A percentile compares a stretch with the other conserved stretches of the same genome.
Conservation (phyloP, 2,113 vertebrate genomes). For the Vombatus ursinus region DNA sequence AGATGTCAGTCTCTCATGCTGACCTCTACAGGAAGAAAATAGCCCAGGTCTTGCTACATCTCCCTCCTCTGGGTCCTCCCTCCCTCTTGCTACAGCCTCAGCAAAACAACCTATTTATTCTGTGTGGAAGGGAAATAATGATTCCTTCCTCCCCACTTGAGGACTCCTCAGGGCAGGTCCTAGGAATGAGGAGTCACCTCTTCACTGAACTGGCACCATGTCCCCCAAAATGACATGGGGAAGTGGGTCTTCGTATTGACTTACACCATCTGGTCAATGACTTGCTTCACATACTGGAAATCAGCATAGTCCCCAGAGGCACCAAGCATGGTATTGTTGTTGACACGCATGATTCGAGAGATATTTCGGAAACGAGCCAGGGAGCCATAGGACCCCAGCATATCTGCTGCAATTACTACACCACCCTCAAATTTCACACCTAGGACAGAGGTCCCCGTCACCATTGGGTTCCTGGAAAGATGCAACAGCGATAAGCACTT, state of each 20-base stretch:
- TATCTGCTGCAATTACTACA: conserved; percentile 93
- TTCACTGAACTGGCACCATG: neutral
- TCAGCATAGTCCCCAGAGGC: conserved; percentile 96
- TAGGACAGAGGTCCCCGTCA: conserved; percentile 94
- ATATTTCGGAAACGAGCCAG: conserved; percentile 95
- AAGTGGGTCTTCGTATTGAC: conserved; percentile 64
- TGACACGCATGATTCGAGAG: conserved; percentile 94
- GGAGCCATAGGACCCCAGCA: conserved; percentile 95
- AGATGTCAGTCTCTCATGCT: neutral
- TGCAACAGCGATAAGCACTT: rapidly evolving
- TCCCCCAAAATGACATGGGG: neutral
- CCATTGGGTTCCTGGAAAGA: conserved; percentile 91
- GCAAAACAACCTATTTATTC: neutral
- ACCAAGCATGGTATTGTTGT: conserved; percentile 91
- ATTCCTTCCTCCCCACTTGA: neutral
- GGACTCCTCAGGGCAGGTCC: neutral
- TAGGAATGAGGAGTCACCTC: too few relatives aligned
- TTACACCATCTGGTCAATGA: conserved; percentile 99
- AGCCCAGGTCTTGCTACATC: neutral
- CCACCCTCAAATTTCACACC: conserved; percentile 92
- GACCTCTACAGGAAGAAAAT: neutral
- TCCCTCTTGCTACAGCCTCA: neutral
- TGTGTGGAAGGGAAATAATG: neutral
- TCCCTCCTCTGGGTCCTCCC: neutral
- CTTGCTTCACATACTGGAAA: conserved; percentile 94